Conservation (phyloP, 2,113 vertebrate genomes). For the Vimba vimba region DNA sequence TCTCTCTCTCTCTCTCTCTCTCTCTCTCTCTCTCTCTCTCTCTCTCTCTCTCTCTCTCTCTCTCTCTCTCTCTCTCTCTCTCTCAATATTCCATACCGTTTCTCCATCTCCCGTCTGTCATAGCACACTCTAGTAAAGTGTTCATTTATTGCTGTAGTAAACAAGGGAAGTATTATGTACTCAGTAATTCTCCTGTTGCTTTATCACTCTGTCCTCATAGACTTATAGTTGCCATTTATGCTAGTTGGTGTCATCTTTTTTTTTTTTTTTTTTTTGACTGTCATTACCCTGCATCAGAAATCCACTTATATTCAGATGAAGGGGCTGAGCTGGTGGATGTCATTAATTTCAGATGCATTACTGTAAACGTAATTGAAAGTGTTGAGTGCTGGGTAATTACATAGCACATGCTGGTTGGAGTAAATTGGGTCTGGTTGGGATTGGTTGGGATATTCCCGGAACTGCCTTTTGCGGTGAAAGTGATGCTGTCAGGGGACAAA, state of each 20-base stretch:
- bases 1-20: not conserved
- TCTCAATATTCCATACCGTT: not conserved
- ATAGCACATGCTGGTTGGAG: constrained; percentile 33
- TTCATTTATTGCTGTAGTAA: constrained; percentile 27
- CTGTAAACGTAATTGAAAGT: constrained; percentile 18
- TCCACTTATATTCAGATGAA: constrained; percentile 1
- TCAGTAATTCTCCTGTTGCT: constrained; percentile 6
- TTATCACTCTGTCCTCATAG: not conserved
- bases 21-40: not conserved
- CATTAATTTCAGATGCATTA: constrained; percentile 36
- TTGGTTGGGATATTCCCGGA: constrained; percentile 13
- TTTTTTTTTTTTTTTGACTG: not conserved
- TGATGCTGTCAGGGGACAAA: not conserved
- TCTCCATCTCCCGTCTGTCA: constrained; percentile 25
- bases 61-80: not conserved
- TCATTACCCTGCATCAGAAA: not conserved
- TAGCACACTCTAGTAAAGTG: not conserved
- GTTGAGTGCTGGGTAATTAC: constrained; percentile 51
- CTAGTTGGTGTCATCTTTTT: not conserved
- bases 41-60: not conserved
- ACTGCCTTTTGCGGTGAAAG: constrained; percentile 38
- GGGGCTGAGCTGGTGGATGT: constrained; percentile 5
- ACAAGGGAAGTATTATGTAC: not conserved
- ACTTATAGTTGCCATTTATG: not conserved
- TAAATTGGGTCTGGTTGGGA: constrained; percentile 9